Evolutionary conservation across 2,888 invertebrate genomes (phyloP).

Genomic region (Trichopoda pennipes): DNA sequence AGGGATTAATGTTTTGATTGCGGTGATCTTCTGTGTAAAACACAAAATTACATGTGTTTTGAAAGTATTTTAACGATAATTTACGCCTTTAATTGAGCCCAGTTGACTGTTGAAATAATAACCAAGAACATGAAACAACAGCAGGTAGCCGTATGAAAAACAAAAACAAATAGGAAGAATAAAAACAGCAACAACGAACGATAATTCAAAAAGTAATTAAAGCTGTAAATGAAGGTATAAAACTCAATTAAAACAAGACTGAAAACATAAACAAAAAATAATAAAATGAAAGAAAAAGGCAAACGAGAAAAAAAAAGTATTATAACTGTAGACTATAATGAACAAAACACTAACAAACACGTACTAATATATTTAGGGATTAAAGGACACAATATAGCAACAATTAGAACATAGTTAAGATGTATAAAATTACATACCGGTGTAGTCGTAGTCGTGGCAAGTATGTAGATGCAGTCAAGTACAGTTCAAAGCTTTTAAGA

Average conservation of each 20-base stretch:
- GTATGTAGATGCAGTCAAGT: conserved; percentile 5
- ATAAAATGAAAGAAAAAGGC: background rate
- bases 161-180: background rate
- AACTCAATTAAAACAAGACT: conserved; percentile 47
- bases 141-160: too few species aligned
- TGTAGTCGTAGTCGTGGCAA: background rate
- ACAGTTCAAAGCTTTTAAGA: conserved; percentile 55
- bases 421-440: conserved; percentile 8
- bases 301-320: conserved; percentile 3
- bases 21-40: conserved; percentile 41
- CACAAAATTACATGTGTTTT: conserved; percentile 60
- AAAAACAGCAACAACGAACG: background rate
- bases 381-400: conserved; percentile 4
- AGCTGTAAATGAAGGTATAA: conserved; percentile 22
- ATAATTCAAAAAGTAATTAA: conserved; percentile 66
- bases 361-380: background rate
- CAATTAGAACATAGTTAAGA: background rate
- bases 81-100: conserved; percentile 55
- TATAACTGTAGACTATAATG: conserved; percentile 45
- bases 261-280: too few species aligned
- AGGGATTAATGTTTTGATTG: conserved; percentile 21
- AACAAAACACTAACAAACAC: conserved; percentile 11
- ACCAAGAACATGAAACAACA: too few species aligned
- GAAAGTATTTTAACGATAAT: conserved; percentile 48
- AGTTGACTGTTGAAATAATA: conserved; percentile 19